Percentiles rank a stretch among this genome's conserved stretches.
phyloP scores from a whole-genome alignment of 1,140 invertebrate genomes.

The Aphelenchoides fujianensis region DNA sequence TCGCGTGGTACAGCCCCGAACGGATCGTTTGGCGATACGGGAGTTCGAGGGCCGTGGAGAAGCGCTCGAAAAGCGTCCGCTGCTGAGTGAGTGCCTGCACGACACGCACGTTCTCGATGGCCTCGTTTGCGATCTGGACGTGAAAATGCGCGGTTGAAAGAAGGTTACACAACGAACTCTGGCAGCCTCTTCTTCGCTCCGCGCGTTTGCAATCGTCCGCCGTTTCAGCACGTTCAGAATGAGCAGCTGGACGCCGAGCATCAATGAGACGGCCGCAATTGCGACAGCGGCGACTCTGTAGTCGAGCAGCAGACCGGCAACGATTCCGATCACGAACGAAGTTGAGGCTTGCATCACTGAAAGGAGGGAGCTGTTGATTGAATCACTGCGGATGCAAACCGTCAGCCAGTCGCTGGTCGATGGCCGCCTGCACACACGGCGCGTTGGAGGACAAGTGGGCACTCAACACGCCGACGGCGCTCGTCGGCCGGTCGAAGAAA shows the following conservation, averaged over 20 bases:
- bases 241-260: conserved; percentile 41
- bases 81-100: conserved; percentile 43
- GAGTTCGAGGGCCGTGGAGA: conserved; percentile 28
- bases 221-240: conserved; percentile 42
- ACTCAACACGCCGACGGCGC: conserved; percentile 64
- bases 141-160: background rate
- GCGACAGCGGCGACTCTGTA: conserved; percentile 61
- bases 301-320: conserved; percentile 62
- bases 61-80: conserved; percentile 36
- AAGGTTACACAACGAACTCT: conserved; percentile 11
- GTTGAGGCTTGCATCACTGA: conserved; percentile 52
- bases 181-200: conserved; percentile 26
- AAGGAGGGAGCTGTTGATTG: too few relatives aligned
- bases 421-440: conserved; percentile 65
- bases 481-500: conserved; percentile 66
- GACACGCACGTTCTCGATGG: conserved; percentile 46
- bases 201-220: conserved; percentile 34
- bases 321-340: conserved; percentile 48
- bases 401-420: conserved; percentile 63
- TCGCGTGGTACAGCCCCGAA: conserved; percentile 22
- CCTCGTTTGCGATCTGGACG: conserved; percentile 42
- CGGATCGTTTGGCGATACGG: conserved; percentile 37
- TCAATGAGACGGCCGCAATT: conserved; percentile 29
- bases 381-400: too few relatives aligned
- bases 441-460: conserved; percentile 66